Conservation (phyloP, 1,140 invertebrate genomes). For the Sycophaga agraensis region DNA sequence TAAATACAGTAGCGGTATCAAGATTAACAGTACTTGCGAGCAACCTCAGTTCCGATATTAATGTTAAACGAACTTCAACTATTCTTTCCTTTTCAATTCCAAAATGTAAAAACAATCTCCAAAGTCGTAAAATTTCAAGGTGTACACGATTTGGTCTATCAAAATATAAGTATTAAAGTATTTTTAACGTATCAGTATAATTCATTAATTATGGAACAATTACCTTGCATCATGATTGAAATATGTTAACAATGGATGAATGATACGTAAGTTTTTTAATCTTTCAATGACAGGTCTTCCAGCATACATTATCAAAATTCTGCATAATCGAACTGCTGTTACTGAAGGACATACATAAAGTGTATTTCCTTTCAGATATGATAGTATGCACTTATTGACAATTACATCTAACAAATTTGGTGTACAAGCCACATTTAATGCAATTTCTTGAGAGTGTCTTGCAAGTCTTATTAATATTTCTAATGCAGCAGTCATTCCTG, state of each 20-base stretch:
- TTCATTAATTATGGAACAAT: neutral
- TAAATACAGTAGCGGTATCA: conserved; percentile 40
- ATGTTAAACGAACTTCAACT: conserved; percentile 35
- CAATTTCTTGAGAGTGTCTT: conserved; percentile 66
- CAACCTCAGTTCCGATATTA: conserved; percentile 44
- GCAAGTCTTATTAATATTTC: conserved; percentile 71
- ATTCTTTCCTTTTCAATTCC: conserved; percentile 43
- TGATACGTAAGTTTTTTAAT: conserved; percentile 42
- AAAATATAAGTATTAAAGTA: neutral
- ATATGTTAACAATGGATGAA: conserved; percentile 46
- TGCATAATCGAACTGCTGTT: conserved; percentile 45
- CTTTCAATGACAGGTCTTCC: conserved; percentile 41
- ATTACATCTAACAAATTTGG: conserved; percentile 63
- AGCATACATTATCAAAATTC: conserved; percentile 46
- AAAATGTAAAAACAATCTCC: conserved; percentile 45
- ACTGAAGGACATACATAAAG: conserved; percentile 43
- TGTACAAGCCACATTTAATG: conserved; percentile 61
- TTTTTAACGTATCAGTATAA: neutral
- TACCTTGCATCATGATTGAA: conserved; percentile 42
- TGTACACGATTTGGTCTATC: conserved; percentile 30
- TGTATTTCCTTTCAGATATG: conserved; percentile 40
- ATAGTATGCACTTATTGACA: conserved; percentile 63
- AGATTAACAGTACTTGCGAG: conserved; percentile 45
- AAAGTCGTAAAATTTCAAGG: conserved; percentile 50
- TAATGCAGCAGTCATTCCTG: conserved; percentile 67